Conservation (phyloP, 2,888 invertebrate species). For the Agrochola circellaris region DNA sequence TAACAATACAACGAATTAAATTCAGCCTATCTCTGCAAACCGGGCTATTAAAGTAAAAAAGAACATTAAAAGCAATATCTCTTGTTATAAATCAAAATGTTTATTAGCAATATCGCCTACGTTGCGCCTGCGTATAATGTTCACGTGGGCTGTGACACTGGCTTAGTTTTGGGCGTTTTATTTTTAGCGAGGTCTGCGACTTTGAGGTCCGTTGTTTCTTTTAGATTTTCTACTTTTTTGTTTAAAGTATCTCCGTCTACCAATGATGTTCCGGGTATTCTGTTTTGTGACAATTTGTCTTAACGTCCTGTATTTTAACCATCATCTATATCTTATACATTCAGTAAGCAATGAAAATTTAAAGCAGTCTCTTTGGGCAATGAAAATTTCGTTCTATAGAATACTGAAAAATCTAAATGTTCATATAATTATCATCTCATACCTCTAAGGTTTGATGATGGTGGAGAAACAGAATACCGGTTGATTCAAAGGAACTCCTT, state of each 20-base stretch:
- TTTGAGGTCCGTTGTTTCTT: slow-evolving; percentile 22
- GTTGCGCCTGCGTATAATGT: slow-evolving; percentile 56
- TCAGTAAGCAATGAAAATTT: too few species aligned
- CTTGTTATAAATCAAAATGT: slow-evolving; percentile 66
- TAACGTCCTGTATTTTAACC: too few species aligned
- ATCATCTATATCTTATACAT: too few species aligned
- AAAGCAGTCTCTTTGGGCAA: background rate
- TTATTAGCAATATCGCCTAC: slow-evolving; percentile 72
- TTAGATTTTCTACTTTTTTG: slow-evolving; percentile 11
- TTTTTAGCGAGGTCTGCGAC: slow-evolving; percentile 52
- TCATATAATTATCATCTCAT: background rate
- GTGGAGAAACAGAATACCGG: background rate
- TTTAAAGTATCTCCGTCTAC: background rate
- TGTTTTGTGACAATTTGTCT: background rate
- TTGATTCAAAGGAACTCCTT: background rate
- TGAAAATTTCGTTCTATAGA: background rate
- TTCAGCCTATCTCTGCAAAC: slow-evolving; percentile 29
- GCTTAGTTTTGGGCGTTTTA: slow-evolving; percentile 43
- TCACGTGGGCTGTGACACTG: slow-evolving; percentile 63
- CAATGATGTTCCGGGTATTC: background rate
- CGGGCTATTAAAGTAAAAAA: slow-evolving; percentile 52
- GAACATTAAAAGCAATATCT: slow-evolving; percentile 61
- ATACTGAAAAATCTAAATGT: background rate
- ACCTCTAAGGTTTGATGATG: background rate
- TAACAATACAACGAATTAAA: slow-evolving; percentile 44